Conservation (phyloP, 2,888 invertebrate genomes). For the Xiphydria camelus region DNA sequence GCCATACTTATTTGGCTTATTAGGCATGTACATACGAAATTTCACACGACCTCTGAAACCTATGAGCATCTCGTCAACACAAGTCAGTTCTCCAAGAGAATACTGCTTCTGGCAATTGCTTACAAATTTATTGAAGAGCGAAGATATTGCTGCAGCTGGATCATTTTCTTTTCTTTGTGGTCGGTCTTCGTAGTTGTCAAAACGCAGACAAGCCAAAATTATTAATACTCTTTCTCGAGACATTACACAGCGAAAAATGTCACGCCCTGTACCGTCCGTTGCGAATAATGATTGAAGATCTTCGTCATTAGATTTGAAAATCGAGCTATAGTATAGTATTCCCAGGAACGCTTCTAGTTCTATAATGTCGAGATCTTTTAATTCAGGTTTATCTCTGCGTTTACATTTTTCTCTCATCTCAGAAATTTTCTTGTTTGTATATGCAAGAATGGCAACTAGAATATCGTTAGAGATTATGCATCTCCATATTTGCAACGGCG, state of each 20-base stretch:
- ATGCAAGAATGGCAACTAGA: too few relatives aligned
- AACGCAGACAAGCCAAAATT: conserved; percentile 9
- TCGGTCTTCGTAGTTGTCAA: conserved; percentile 12
- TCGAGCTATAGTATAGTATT: conserved; percentile 10
- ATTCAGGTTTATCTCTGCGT: too few relatives aligned
- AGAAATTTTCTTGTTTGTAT: too few relatives aligned
- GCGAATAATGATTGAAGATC: conserved; percentile 13
- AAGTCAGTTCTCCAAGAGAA: conserved; percentile 8
- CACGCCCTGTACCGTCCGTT: conserved; percentile 13
- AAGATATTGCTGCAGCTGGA: conserved; percentile 13
- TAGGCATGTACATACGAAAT: conserved; percentile 21
- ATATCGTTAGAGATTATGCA: too few relatives aligned
- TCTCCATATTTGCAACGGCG: too few relatives aligned
- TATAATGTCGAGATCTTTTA: too few relatives aligned
- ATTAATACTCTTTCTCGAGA: conserved; percentile 7
- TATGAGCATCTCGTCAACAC: conserved; percentile 24
- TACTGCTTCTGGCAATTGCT: too few relatives aligned
- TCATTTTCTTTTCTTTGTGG: conserved; percentile 14
- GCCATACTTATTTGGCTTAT: too few relatives aligned
- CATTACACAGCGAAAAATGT: conserved; percentile 13
- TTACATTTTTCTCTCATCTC: too few relatives aligned
- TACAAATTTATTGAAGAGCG: conserved; percentile 12
- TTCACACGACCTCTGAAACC: conserved; percentile 19
- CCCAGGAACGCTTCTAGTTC: too few relatives aligned
- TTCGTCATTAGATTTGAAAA: conserved; percentile 13